Evolutionary conservation across 2,888 invertebrate genomes (phyloP).

Genomic region (Drosophila helvetica): DNA sequence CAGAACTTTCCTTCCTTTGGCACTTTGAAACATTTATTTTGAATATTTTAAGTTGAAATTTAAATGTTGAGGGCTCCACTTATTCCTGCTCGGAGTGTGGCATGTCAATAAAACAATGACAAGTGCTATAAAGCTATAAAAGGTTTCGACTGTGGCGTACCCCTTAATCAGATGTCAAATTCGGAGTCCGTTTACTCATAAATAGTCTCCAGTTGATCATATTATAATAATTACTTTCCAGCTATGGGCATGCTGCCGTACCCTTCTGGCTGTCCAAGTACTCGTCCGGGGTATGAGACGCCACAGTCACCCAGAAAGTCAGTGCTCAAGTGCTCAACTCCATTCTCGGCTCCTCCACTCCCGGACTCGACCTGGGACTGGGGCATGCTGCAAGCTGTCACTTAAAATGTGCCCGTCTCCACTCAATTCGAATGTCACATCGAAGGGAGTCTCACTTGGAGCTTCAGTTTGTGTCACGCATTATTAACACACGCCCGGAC

Average conservation of each 20-base stretch:
- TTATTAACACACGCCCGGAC: slow-evolving; percentile 72
- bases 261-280: too few relatives aligned
- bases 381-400: slow-evolving; percentile 55
- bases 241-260: too few relatives aligned
- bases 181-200: too few relatives aligned
- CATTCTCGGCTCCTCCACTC: neutral
- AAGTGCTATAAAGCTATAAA: neutral
- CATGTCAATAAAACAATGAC: neutral
- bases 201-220: neutral
- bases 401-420: slow-evolving; percentile 71
- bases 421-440: slow-evolving; percentile 76
- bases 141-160: slow-evolving; percentile 24
- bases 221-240: neutral
- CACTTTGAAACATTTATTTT: slow-evolving; percentile 61
- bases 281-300: too few relatives aligned
- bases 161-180: slow-evolving; percentile 68
- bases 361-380: neutral
- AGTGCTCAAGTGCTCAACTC: slow-evolving; percentile 15
- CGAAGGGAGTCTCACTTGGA: slow-evolving; percentile 45
- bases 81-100: neutral
- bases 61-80: slow-evolving; percentile 50
- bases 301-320: slow-evolving; percentile 26
- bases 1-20: slow-evolving; percentile 42
- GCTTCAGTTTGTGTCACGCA: slow-evolving; percentile 75
- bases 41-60: slow-evolving; percentile 71